These are phyloP conservation scores for Sebastolobus alascanus DNA, from an alignment of 2,797 vertebrate genomes.

Conservation along the genomic window DNA sequence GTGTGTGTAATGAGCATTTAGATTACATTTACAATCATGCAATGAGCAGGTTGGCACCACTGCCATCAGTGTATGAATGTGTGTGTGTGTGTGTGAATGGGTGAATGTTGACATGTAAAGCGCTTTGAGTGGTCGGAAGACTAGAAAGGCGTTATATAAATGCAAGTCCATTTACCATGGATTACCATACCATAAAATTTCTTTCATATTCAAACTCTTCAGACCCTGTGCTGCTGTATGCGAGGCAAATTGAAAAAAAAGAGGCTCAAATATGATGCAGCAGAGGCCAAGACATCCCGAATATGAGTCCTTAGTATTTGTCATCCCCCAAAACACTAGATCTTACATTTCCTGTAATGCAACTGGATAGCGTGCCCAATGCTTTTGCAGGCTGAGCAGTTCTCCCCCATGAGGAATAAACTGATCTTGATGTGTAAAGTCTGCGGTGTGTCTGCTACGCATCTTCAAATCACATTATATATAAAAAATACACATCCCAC, in stretches of 20 bases:
- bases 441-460: background rate
- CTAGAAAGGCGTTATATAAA: no score
- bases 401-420: background rate
- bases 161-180: no score
- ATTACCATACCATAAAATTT: no score
- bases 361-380: background rate
- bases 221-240: background rate
- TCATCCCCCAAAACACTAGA: background rate
- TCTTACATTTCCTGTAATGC: background rate
- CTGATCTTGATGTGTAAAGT: background rate
- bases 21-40: no score
- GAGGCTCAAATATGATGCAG: background rate
- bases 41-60: no score
- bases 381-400: background rate
- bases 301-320: background rate
- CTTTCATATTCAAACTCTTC: background rate
- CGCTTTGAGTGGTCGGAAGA: no score
- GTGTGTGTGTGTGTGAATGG: no score
- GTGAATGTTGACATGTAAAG: no score
- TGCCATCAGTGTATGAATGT: no score
- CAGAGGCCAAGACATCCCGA: background rate
- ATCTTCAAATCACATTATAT: background rate
- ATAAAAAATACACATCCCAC: background rate
- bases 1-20: no score
- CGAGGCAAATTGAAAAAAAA: background rate